Base-by-base conservation (phyloP, 2,113 vertebrate species). In the Pantherophis guttatus region DNA sequence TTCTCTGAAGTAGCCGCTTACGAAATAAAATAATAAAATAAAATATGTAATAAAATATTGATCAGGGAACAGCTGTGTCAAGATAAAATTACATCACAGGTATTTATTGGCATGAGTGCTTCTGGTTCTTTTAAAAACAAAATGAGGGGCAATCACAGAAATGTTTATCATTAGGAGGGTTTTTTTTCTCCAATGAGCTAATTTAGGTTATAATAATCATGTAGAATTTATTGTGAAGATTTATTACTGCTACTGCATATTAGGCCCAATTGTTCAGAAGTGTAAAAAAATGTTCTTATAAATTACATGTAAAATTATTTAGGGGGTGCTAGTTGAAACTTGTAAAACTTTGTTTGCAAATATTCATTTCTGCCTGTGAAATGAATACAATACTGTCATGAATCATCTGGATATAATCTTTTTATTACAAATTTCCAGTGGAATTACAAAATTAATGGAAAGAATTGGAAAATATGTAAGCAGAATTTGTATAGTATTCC, bases 191-290 rank as follows among this genome's bases (percentile, higher is more conserved):
- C 0, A 0, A 55, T 91, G 11, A 90, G n/a, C 65, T 62, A 87
- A 87, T 62, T 90, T 23, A 33, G 13, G 29, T 55, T 53, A 11
- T 1, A 1, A 91, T 88, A 44, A 24, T 91, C 15, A 59, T 29
- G 12, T 17, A 89, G 3, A 87, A 21, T 85, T 89, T 44, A 13
- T 17, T 65, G 75, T 52, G 52, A 90, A 21, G 26, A 26, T 57
- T 57, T 33, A 33, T 21, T 57, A 11, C 3, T 59, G 44, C 86
- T 59, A 13, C 58, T 92, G 17, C 9, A 93, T 50, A 59, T 33
- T 50, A 75, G 44, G n/a, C 26, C 12, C n/a, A 29, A 2, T 92
- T 86, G 91, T 96, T 96, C 23, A 92, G 65, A 62, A 91, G 48
- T 21, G 19, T 58, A 88, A 50, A 11, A 50, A 21, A 89, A 55